Conservation (phyloP, 2,113 vertebrate genomes). For the Neotragus moschatus region DNA sequence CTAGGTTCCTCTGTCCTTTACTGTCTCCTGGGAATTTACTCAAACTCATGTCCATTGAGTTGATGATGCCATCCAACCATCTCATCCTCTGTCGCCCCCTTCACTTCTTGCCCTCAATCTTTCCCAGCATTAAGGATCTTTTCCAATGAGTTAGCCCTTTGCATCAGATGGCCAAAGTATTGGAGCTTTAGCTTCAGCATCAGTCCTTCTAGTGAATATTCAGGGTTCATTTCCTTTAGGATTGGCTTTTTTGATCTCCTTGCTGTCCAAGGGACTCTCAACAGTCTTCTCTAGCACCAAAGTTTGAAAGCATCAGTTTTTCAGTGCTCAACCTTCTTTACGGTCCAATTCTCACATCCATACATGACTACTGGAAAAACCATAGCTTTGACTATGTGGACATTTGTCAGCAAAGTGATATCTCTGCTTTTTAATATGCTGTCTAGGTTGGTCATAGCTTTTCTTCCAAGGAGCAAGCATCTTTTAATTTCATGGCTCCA, state of each 20-base stretch:
- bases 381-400: background rate
- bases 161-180: background rate
- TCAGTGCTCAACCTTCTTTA: background rate
- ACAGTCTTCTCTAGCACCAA: background rate
- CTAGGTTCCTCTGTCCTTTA: background rate
- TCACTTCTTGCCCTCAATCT: background rate
- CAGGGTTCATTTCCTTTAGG: background rate
- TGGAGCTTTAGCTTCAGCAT: background rate
- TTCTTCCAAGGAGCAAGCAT: background rate
- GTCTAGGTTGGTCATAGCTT: background rate
- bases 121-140: background rate
- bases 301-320: background rate
- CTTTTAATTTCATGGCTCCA: too few relatives aligned
- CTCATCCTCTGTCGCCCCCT: background rate
- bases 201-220: background rate
- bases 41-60: background rate
- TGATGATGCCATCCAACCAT: background rate
- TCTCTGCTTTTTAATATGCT: background rate
- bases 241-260: background rate
- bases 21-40: background rate
- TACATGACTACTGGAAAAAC: too few relatives aligned
- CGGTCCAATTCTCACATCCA: background rate
- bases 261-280: background rate
- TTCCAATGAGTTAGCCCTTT: background rate
- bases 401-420: background rate